Conservation (phyloP, 2,797 vertebrate species). For the Melanotaenia boesemani region DNA sequence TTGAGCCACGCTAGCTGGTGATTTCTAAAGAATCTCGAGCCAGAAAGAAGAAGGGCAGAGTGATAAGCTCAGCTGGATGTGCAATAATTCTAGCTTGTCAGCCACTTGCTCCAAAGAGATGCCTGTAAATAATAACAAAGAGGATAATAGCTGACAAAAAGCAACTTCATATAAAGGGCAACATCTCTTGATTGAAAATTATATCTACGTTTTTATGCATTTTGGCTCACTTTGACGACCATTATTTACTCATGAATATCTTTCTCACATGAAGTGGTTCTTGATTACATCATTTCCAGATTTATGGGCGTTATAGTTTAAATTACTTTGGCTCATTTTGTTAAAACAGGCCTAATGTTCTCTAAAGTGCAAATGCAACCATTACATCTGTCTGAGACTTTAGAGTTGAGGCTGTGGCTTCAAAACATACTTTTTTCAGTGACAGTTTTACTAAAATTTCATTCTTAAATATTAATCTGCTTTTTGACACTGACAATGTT, state of each 20-base stretch:
- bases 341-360: neutral
- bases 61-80: constrained; percentile 52
- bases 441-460: too few species aligned
- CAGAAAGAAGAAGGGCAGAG: constrained; percentile 39
- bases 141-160: constrained; percentile 31
- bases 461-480: too few species aligned
- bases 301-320: neutral
- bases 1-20: constrained; percentile 66
- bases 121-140: constrained; percentile 47
- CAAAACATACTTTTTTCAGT: neutral
- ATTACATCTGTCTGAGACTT: neutral
- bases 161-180: constrained; percentile 6
- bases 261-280: neutral
- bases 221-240: neutral
- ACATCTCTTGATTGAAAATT: constrained; percentile 8
- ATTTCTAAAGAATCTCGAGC: constrained; percentile 70
- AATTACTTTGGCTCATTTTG: neutral
- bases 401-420: neutral
- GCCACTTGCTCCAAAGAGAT: constrained; percentile 37
- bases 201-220: constrained; percentile 1
- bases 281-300: neutral
- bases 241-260: neutral
- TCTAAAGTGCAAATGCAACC: neutral
- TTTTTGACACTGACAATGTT: too few species aligned
- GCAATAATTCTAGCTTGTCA: constrained; percentile 46